Conservation (phyloP, 1,140 invertebrate species). For the Maconellicoccus hirsutus region DNA sequence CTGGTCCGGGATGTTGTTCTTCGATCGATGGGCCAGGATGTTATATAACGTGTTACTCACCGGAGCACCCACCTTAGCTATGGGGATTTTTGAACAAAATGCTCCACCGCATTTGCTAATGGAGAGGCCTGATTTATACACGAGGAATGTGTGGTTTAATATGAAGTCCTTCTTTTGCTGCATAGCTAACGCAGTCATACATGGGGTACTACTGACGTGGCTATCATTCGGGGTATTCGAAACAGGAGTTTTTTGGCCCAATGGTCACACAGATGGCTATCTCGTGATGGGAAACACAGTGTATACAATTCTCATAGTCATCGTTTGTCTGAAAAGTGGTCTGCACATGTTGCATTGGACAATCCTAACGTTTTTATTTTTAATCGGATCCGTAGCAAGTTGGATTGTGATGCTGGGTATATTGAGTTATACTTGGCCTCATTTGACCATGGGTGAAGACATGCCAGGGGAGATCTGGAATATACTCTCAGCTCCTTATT, state of each 20-base stretch:
- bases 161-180: conserved; percentile 18
- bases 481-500: neutral
- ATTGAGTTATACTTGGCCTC: neutral
- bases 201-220: conserved; percentile 17
- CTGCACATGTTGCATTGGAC: conserved; percentile 23
- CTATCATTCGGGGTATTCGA: neutral
- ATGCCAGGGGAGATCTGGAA: neutral
- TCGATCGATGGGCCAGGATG: conserved; percentile 23
- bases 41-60: conserved; percentile 23
- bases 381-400: neutral
- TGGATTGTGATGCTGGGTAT: neutral
- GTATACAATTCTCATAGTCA: conserved; percentile 11
- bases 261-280: neutral
- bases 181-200: neutral
- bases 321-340: conserved; percentile 20
- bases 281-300: conserved; percentile 15
- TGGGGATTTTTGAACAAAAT: conserved; percentile 51
- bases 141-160: neutral
- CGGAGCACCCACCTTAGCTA: neutral
- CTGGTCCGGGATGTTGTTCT: conserved; percentile 44
- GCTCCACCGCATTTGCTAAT: conserved; percentile 46
- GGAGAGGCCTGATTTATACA: conserved; percentile 54
- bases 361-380: neutral
- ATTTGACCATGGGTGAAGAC: neutral
- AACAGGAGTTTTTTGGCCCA: neutral